Evolutionary conservation across 1,140 invertebrate genomes (phyloP), one percentile per base, ranked within the genome.

Genomic region (Phocides pigmalion): DNA sequence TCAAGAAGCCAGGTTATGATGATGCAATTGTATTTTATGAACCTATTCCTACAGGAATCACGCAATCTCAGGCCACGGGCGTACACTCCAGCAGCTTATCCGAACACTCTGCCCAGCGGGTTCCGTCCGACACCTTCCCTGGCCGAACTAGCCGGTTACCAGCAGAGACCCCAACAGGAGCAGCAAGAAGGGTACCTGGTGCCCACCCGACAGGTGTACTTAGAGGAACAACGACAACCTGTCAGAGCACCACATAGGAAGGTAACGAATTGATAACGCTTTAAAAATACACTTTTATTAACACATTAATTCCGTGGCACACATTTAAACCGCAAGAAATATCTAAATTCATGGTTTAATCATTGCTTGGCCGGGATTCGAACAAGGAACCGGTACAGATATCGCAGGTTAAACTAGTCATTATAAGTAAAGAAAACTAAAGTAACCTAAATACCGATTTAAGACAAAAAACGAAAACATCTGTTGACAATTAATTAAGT

Each of bases 71-170:
- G 86, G 17, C 88, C 88, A 14, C 78, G 88, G 5, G 88, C 88
- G 5, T 91, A 91, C 72, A 80, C 76, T 2, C 81, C 79, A 12
- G 74, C 67, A 3, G 85, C 78, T 0, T 89, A 79, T 64, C 62
- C 74, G 11, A 89, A 91, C 66, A 69, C 83, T 4, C 51, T 91
- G 3, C 87, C 89, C 1, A 84, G 68, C 12, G 89, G 87, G 2
- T 91, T 91, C 69, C 74, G 88, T n/a, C 87, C 88, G 0, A 87
- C 88, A 17, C 79, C 85, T 0, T 88, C 84, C 0, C 66, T 90
- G 14, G 86, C 88, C n/a, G 84, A 88, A 69, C 74, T 90, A 41
- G 86, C 86, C 0, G 87, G 87, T 14, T 90, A 89, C 70, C 82
- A 84, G 66, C 70, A 74, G 37, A 66, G 64, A 2, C 84, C 64